phyloP scores from a whole-genome alignment of 2,797 vertebrate species.

The Oreonectes daqikongensis region DNA sequence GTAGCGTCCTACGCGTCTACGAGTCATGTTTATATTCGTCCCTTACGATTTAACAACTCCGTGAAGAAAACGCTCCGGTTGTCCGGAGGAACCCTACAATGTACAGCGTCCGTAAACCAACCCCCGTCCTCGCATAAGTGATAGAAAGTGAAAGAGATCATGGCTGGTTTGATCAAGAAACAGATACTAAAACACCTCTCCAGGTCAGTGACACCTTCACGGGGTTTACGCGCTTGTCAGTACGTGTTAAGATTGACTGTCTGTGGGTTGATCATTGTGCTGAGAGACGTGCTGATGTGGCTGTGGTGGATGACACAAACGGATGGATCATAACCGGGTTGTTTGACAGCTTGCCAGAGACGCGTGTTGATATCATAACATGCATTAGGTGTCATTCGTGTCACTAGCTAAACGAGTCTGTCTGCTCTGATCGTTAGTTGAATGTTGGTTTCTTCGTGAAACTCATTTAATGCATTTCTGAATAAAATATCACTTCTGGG shows the following conservation, averaged over 20 bases:
- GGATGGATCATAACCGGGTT: constrained; percentile 14
- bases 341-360: constrained; percentile 36
- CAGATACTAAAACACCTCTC: constrained; percentile 85
- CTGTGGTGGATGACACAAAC: constrained; percentile 35
- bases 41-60: neutral
- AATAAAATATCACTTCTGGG: too few relatives aligned
- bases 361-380: constrained; percentile 35
- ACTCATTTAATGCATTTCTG: neutral
- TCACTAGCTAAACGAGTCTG: constrained; percentile 27
- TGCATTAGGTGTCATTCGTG: constrained; percentile 22
- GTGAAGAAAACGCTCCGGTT: constrained; percentile 1
- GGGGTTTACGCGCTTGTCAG: neutral
- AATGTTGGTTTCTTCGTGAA: neutral
- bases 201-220: constrained; percentile 73
- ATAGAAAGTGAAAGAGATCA: constrained; percentile 56
- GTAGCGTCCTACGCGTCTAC: constrained; percentile 14
- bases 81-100: constrained; percentile 26
- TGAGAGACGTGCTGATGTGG: constrained; percentile 30
- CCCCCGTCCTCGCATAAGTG: constrained; percentile 52
- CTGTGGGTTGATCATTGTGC: neutral
- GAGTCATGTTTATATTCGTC: constrained; percentile 19
- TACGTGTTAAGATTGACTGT: neutral
- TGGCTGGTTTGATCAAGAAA: constrained; percentile 85
- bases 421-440: constrained; percentile 6
- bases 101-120: constrained; percentile 33